Base-by-base conservation (phyloP, 2,888 invertebrate species). In the Ophraella communa region DNA sequence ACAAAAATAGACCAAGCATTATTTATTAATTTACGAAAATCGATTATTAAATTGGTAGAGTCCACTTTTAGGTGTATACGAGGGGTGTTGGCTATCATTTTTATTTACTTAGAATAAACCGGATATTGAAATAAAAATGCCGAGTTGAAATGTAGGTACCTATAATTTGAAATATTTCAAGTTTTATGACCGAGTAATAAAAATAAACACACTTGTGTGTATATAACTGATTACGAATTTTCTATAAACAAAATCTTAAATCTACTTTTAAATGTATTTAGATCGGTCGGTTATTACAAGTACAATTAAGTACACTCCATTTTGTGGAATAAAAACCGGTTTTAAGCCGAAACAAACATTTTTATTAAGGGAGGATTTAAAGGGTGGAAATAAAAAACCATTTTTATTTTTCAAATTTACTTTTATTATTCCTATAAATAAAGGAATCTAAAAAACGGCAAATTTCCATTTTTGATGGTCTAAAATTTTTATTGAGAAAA, bases 81-180 rank as follows among this genome's bases (percentile, higher is more conserved):
- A 71, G 75, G 76, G 74, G 68, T 66, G 73, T 68, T 27, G 51
- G 75, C 66, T 62, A 62, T 54, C 44, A 66, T 57, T 65, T 68
- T 51, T 62, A 64, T 59, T 45, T 55, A 58, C 45, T 42, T 20
- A 65, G 35, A 57, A 60, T n/a, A 66, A 49, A 63, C 27, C 47
- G 56, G 55, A 55, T 51, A 65, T 39, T 55, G 62, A 49, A 57
- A 44, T n/a, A n/a, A n/a, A 21, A 27, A 60, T 51, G 39, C 11
- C 4, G n/a, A 39, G 17, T 14, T n/a, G n/a, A n/a, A n/a, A 17
- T 17, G 14, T 7, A 17, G 30, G 30, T 27, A n/a, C n/a, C n/a
- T n/a, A n/a, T 42, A 42, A 33, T 57, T 45, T 27, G 17, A 30
- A 23, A 21, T 44, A 35, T 23, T 61, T 63, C n/a, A 7, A 51